Evolutionary conservation across 2,113 vertebrate genomes (phyloP).

Genomic region (Martes martes): DNA sequence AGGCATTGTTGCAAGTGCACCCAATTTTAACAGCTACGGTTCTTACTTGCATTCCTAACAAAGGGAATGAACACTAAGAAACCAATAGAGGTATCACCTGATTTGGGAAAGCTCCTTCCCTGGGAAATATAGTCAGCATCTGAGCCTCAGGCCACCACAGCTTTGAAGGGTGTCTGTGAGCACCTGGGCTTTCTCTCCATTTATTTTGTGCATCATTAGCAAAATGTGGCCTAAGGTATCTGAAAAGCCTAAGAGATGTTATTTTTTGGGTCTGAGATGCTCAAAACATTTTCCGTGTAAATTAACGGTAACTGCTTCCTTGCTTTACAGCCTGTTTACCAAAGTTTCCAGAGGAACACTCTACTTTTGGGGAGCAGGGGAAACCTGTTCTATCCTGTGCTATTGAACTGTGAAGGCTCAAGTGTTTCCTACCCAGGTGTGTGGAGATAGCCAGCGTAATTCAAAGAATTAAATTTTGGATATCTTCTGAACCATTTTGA

Average conservation of each 20-base stretch:
- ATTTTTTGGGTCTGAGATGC: not conserved
- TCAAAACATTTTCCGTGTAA: not conserved
- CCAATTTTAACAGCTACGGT: not conserved
- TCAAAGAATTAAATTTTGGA: too few species aligned
- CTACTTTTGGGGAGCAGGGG: not conserved
- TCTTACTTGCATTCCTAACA: not conserved
- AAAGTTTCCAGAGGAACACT: not conserved
- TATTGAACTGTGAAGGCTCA: not conserved
- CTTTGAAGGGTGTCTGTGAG: not conserved
- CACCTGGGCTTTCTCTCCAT: not conserved
- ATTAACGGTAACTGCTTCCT: not conserved
- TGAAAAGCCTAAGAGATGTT: not conserved
- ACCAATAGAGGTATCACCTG: not conserved
- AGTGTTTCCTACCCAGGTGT: not conserved
- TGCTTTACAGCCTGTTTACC: not conserved
- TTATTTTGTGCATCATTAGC: not conserved
- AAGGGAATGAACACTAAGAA: not conserved
- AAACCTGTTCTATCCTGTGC: not conserved
- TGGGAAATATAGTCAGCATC: not conserved
- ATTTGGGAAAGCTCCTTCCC: not conserved
- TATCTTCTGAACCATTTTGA: not conserved
- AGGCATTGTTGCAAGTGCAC: not conserved
- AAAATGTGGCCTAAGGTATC: not conserved
- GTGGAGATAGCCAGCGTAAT: not conserved
- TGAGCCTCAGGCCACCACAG: not conserved